These are phyloP conservation scores for Pasiphila rectangulata DNA, from an alignment of 2,888 invertebrate species.

Conservation along the genomic window DNA sequence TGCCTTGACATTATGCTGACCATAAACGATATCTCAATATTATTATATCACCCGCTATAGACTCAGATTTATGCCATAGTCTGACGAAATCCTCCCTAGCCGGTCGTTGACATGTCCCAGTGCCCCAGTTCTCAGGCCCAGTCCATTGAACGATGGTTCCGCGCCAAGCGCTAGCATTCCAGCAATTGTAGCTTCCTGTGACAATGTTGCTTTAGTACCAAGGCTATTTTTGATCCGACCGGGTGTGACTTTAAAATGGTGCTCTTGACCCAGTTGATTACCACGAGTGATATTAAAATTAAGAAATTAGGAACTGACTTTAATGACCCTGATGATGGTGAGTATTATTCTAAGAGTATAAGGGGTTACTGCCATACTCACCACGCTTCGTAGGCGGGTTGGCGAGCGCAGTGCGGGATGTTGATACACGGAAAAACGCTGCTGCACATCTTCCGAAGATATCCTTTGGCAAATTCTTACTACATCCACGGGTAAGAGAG, in stretches of 20 bases:
- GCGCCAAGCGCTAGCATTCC: slow-evolving; percentile 52
- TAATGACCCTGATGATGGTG: too few relatives aligned
- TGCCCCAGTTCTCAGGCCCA: slow-evolving; percentile 71
- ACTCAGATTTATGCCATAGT: slow-evolving; percentile 20
- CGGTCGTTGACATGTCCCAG: slow-evolving; percentile 57
- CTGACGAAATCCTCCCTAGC: slow-evolving; percentile 24
- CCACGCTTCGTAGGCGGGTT: too few relatives aligned
- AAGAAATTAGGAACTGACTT: too few relatives aligned
- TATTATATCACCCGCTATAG: not conserved
- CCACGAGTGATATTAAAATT: not conserved
- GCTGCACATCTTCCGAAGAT: too few relatives aligned
- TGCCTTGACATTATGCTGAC: too few relatives aligned
- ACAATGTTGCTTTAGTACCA: slow-evolving; percentile 48
- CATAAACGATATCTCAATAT: too few relatives aligned
- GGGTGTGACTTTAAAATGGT: slow-evolving; percentile 10
- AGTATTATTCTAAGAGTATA: too few relatives aligned
- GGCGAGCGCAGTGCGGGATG: too few relatives aligned
- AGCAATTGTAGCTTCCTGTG: slow-evolving; percentile 70
- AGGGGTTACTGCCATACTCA: too few relatives aligned
- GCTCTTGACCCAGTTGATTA: slow-evolving; percentile 36
- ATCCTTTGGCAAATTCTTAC: too few relatives aligned
- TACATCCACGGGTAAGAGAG: too few relatives aligned
- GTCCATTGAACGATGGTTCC: slow-evolving; percentile 60
- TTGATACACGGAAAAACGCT: too few relatives aligned
- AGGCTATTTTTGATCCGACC: slow-evolving; percentile 43